Base-by-base conservation (phyloP, 1,140 invertebrate species). In the Brachionus plicatilis region DNA sequence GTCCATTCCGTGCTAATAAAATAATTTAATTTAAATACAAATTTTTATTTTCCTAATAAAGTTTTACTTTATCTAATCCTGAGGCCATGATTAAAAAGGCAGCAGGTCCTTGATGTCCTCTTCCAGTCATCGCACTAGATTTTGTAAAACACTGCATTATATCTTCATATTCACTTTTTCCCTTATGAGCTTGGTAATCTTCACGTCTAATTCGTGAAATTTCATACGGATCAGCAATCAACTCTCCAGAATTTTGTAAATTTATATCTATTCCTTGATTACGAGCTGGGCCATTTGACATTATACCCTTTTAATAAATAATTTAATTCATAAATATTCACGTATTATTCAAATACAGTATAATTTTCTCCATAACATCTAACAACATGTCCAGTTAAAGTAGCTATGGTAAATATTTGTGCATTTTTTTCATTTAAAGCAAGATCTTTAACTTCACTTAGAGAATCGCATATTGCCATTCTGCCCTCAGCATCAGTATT, bases 401-500 rank as follows among this genome's bases (percentile, higher is more conserved):
- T 99, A 14, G 97, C 96, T 87, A 98, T 93, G 0, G 96, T 99
- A 86, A 96, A 95, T 24, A 99, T 90, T 90, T 97, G 94, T 0
- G 96, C 94, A 87, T 94, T 92, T 0, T 90, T 87, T 75, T 91
- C 90, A 87, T 53, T 47, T 6, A 75, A 20, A 20, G 56, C 91
- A 87, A 92, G 91, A 88, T 92, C 92, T 85, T 91, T 91, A 84
- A 89, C 88, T 37, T 88, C 85, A 87, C 93, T 96, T 6, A 99
- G 90, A 5, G 94, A 93, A 90, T 98, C 97, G 12, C 95, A 94
- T 95, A 99, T 97, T 9, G 94, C 94, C 92, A 98, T 93, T 29
- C 96, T 90, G 0, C 96, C 96, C 90, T 98, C 96, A 65, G 96
- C 95, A 90, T 98, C 96, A 8, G 96, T 98, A 88, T 98, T 97